These are phyloP conservation scores for Spermophilus dauricus DNA, from an alignment of 2,113 vertebrate genomes.

Conservation along the genomic window DNA sequence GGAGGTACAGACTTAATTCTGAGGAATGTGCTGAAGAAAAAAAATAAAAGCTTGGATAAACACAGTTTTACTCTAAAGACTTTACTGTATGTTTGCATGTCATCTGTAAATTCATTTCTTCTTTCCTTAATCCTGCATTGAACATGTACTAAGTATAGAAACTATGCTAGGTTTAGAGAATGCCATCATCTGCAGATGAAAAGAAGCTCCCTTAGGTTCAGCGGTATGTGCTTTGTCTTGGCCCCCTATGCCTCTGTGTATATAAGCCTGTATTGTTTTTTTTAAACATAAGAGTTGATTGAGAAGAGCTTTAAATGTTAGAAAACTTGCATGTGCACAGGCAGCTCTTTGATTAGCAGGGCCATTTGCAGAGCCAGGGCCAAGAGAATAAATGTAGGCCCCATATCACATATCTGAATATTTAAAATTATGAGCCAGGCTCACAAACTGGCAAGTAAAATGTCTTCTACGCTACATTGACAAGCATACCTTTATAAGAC, in stretches of 20 bases:
- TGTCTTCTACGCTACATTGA: no score
- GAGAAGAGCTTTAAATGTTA: not conserved
- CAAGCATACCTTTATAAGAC: not conserved
- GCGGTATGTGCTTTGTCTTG: not conserved
- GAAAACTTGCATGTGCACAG: not conserved
- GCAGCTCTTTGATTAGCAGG: no score
- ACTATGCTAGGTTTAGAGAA: not conserved
- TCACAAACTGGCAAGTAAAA: not conserved
- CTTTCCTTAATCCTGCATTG: not conserved
- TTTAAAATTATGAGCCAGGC: not conserved
- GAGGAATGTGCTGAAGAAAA: not conserved
- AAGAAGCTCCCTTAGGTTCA: not conserved
- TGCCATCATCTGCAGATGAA: not conserved
- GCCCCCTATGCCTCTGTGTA: not conserved
- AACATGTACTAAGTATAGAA: not conserved
- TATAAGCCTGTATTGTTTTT: not conserved
- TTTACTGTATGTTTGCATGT: not conserved
- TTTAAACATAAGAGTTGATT: not conserved
- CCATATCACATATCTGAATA: not conserved
- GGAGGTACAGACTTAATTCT: not conserved
- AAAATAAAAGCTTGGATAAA: not conserved
- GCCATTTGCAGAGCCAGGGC: not conserved
- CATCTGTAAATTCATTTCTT: slow-evolving; percentile 29
- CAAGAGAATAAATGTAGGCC: not conserved
- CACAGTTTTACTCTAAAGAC: not conserved